A percentile compares a stretch with the other conserved stretches of the same genome.
Evolutionary conservation across 2,888 invertebrate genomes (phyloP).

Genomic region (Lissocephala sabroskyi): DNA sequence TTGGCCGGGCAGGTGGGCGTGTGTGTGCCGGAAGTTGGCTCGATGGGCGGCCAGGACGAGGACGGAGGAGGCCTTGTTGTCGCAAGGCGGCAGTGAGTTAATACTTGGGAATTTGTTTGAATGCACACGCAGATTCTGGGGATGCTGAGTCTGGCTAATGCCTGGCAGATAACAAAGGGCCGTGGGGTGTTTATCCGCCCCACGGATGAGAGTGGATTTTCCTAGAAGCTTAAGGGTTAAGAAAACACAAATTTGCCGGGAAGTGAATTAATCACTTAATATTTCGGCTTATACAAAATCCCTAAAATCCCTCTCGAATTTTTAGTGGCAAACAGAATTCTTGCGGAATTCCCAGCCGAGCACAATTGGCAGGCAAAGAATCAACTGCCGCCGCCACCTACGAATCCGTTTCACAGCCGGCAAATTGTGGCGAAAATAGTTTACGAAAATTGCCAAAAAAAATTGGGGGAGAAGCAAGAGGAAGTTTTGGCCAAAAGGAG

Average conservation of each 20-base stretch:
- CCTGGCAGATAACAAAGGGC: not conserved
- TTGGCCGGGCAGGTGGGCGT: slow-evolving; percentile 18
- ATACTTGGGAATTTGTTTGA: slow-evolving; percentile 52
- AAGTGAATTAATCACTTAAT: too few relatives aligned
- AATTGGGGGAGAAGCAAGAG: not conserved
- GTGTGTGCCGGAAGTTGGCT: slow-evolving; percentile 42
- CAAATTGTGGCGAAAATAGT: slow-evolving; percentile 29
- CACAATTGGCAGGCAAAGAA: too few relatives aligned
- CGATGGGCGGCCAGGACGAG: slow-evolving; percentile 4
- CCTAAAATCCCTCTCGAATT: too few relatives aligned
- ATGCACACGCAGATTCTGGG: not conserved
- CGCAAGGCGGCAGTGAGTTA: slow-evolving; percentile 17
- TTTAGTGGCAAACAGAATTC: too few relatives aligned
- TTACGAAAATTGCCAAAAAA: slow-evolving; percentile 9
- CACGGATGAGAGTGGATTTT: too few relatives aligned
- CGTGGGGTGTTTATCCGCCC: not conserved
- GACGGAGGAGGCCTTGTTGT: not conserved
- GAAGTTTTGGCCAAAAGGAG: slow-evolving; percentile 14
- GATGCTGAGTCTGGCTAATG: too few relatives aligned
- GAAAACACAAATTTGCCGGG: too few relatives aligned
- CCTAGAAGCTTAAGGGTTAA: too few relatives aligned
- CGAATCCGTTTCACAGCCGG: slow-evolving; percentile 6
- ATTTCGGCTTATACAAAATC: too few relatives aligned
- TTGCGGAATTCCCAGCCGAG: too few relatives aligned
- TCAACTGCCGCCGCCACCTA: too few relatives aligned